These are phyloP conservation scores for Carapus acus DNA, from an alignment of 2,797 vertebrate genomes.

Conservation along the genomic window DNA sequence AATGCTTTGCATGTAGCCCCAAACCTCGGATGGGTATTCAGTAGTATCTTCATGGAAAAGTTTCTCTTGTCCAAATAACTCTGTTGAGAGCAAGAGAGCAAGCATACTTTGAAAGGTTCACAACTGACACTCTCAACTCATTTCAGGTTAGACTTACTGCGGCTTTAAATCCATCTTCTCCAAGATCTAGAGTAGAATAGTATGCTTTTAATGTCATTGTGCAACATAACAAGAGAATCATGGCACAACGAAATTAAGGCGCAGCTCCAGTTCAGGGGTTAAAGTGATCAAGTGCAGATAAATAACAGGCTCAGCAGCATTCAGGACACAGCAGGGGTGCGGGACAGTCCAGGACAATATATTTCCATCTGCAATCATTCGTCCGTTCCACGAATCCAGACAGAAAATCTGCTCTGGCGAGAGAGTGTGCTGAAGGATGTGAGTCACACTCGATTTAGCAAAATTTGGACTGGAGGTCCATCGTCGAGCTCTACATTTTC, in stretches of 20 bases:
- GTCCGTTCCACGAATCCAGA: slow-evolving; percentile 88
- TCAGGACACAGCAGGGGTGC: too few species aligned
- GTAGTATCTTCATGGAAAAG: slow-evolving; percentile 75
- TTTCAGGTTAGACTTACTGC: slow-evolving; percentile 71
- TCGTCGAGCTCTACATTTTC: slow-evolving; percentile 37
- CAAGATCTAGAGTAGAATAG: too few species aligned
- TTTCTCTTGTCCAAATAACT: slow-evolving; percentile 83
- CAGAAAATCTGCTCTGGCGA: slow-evolving; percentile 80
- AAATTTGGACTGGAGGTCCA: slow-evolving; percentile 67
- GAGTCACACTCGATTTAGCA: slow-evolving; percentile 83
- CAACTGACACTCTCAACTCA: background rate
- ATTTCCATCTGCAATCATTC: too few species aligned
- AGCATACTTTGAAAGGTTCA: background rate
- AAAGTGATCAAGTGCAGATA: too few species aligned
- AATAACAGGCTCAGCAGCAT: too few species aligned
- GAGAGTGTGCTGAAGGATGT: slow-evolving; percentile 86
- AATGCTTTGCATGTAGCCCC: slow-evolving; percentile 81
- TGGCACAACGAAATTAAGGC: too few species aligned
- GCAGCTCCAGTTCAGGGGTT: too few species aligned
- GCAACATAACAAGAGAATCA: too few species aligned
- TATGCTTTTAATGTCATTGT: too few species aligned
- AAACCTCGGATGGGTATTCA: slow-evolving; percentile 41
- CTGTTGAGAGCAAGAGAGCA: too few species aligned
- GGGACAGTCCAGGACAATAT: too few species aligned
- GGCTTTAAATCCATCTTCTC: slow-evolving; percentile 84